Evolutionary conservation across 2,797 vertebrate genomes (phyloP), one percentile per base, ranked within the genome.

Genomic region (Typhlichthys eigenmanni): DNA sequence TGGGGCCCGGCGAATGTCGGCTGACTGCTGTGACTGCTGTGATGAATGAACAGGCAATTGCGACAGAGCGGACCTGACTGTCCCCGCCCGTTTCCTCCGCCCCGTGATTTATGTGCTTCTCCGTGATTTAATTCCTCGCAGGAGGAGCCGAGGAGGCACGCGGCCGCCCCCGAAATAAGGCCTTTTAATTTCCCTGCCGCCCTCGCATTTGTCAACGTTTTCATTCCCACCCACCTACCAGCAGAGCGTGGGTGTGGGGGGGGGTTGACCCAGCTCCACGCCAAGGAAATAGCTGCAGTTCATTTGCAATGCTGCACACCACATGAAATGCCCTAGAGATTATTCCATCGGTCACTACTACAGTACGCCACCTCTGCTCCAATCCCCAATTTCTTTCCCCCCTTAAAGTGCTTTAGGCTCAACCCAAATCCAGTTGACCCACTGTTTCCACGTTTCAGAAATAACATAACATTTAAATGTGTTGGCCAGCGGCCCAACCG

Each of bases 31-130:
- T 93, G 93, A 93, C 92, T 81, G 78, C 88, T 93, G 83, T 93
- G 92, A 93, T 93, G 88, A 93, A 93, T 94, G 91, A 93, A 91
- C 89, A 88, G 86, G 70, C 88, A 85, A 93, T 94, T 93, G 91
- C 80, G 74, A 80, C 73, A 79, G 91, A 94, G 92, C 90, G 87
- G 88, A 92, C 93, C 81, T 90, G 90, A 91, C 91, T 92, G 87
- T 91, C 88, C 81, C 84, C 72, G 86, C 88, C 88, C 74, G 83
- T 87, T 84, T 83, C 84, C 85, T 80, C 83, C 55, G 76, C 69
- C 71, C 60, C 13, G 87, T 94, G 93, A 94, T 94, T 93, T 93
- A 93, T 94, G 92, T 91, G 89, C 91, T 92, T 91, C 88, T 87
- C 88, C 90, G 90, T 92, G 78, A 91, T 93, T 93, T 90, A 87